These are phyloP conservation scores for Bos javanicus DNA, from an alignment of 2,113 vertebrate genomes.

Conservation along the genomic window DNA sequence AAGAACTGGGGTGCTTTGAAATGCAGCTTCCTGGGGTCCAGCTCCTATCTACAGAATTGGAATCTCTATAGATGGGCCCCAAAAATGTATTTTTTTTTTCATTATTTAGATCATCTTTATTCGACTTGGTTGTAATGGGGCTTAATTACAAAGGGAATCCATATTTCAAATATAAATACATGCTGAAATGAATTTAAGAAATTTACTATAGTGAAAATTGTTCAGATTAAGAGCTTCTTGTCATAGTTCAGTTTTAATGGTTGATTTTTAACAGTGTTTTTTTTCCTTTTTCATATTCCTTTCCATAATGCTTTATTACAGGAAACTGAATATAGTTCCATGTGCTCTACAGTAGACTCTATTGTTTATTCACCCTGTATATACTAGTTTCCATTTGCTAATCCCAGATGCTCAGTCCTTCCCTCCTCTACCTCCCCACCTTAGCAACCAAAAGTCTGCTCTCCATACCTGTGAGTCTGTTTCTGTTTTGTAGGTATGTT, in stretches of 20 bases:
- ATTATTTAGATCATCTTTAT: not conserved
- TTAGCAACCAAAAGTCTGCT: not conserved
- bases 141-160: not conserved
- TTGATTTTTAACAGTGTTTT: not conserved
- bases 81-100: not conserved
- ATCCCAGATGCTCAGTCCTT: not conserved
- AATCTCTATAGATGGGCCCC: not conserved
- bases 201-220: not conserved
- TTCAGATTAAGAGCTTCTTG: not conserved
- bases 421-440: not conserved
- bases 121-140: not conserved
- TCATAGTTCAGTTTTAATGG: not conserved
- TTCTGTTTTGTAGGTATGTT: not conserved
- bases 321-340: not conserved
- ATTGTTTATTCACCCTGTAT: not conserved
- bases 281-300: not conserved
- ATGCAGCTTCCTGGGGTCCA: not conserved
- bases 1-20: not conserved
- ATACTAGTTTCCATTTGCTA: not conserved
- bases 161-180: not conserved
- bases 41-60: not conserved
- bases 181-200: not conserved
- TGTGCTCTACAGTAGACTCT: not conserved
- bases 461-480: not conserved
- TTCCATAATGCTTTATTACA: not conserved